Evolutionary conservation across 1,140 invertebrate species (phyloP).

Genomic region (Drosophila parvula): DNA sequence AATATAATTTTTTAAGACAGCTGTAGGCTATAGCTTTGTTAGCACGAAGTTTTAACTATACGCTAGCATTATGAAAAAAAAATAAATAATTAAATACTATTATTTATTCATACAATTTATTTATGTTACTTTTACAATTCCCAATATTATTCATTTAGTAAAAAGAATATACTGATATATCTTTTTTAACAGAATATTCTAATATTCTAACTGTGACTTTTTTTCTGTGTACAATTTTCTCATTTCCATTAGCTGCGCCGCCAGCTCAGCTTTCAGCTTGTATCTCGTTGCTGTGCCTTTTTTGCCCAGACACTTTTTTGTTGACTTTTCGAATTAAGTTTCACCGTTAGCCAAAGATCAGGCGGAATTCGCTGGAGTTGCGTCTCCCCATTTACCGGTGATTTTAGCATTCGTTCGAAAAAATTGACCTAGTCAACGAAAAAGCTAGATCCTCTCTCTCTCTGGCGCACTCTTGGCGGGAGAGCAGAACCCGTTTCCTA

Average conservation of each 20-base stretch:
- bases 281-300: slow-evolving; percentile 16
- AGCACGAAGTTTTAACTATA: no score
- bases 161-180: not conserved
- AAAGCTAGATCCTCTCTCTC: slow-evolving; percentile 41
- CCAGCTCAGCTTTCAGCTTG: slow-evolving; percentile 51
- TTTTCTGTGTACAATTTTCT: slow-evolving; percentile 12
- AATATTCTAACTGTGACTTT: not conserved
- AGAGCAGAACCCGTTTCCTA: slow-evolving; percentile 18
- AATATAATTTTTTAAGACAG: no score
- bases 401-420: slow-evolving; percentile 39
- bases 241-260: slow-evolving; percentile 17
- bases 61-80: no score
- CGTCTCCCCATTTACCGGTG: slow-evolving; percentile 12
- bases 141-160: not conserved
- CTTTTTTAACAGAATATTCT: not conserved
- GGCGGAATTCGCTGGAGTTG: slow-evolving; percentile 25
- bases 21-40: no score
- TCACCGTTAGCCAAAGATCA: slow-evolving; percentile 64
- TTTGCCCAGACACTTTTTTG: slow-evolving; percentile 36
- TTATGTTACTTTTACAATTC: no score
- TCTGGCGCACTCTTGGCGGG: not conserved
- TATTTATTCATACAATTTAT: not conserved
- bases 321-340: slow-evolving; percentile 63
- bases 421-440: slow-evolving; percentile 76
- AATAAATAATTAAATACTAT: no score